Evolutionary conservation across 37 sponge, comb jelly and placozoan species (phyloP).

Genomic region (Geodia barretti): DNA sequence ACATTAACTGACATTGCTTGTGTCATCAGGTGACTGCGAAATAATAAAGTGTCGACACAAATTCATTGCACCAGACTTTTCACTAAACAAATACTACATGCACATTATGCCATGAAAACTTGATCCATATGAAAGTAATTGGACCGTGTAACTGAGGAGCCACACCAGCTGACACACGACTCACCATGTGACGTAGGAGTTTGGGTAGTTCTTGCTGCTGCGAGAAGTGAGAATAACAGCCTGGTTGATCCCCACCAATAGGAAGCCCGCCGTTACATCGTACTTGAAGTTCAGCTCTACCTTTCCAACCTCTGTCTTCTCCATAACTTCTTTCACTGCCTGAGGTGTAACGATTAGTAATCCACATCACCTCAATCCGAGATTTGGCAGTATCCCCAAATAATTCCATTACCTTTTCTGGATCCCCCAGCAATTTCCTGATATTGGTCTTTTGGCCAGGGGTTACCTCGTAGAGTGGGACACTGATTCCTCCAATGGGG

Average conservation of each 20-base stretch:
- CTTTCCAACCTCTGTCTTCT: conserved; percentile 5
- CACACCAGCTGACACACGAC: neutral
- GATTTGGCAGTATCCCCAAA: no score
- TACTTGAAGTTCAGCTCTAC: conserved; percentile 25
- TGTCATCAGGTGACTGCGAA: neutral
- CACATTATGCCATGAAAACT: neutral
- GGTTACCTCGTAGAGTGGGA: conserved; percentile 27
- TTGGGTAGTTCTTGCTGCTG: conserved; percentile 8
- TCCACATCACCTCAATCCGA: no score
- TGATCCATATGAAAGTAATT: no score
- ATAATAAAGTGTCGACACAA: no score
- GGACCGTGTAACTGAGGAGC: no score
- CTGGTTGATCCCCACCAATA: conserved; percentile 6
- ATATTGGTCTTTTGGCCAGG: neutral
- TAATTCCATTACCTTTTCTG: neutral
- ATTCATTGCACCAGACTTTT: neutral
- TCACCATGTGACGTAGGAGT: conserved; percentile 44
- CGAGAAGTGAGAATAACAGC: neutral
- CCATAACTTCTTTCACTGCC: neutral
- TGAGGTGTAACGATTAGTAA: neutral
- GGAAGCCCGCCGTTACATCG: neutral
- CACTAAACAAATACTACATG: neutral
- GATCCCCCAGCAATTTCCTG: conserved; percentile 26
- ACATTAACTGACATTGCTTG: neutral
- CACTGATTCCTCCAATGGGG: conserved; percentile 20